Percentiles rank a stretch among this genome's conserved stretches.
Conservation (phyloP, 2,797 vertebrate species). For the Xenopus petersii region DNA sequence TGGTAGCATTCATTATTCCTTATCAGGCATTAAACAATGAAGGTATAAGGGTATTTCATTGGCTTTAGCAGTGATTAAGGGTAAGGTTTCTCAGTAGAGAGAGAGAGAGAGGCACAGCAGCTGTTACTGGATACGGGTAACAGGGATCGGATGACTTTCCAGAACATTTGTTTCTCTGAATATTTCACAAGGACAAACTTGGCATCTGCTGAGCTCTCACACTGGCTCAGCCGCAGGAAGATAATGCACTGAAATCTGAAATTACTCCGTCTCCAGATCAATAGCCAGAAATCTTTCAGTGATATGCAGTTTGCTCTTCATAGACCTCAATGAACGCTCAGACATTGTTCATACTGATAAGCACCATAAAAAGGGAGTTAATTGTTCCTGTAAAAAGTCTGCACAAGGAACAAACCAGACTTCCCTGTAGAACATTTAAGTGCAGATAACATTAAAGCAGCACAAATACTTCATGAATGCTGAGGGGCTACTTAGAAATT, state of each 20-base stretch:
- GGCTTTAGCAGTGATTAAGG: background rate
- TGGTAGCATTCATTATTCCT: background rate
- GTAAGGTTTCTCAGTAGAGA: background rate
- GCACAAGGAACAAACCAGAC: no score
- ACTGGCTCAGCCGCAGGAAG: background rate
- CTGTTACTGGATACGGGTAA: constrained; percentile 11
- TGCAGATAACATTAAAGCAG: no score
- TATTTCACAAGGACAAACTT: constrained; percentile 3
- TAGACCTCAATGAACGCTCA: no score
- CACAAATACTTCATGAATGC: no score
- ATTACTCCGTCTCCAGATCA: background rate
- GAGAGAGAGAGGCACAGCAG: constrained; percentile 25
- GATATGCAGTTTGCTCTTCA: no score
- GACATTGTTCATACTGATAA: no score
- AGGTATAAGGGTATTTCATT: background rate
- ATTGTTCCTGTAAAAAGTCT: no score
- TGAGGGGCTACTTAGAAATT: no score
- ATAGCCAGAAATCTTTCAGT: no score
- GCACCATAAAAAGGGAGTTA: no score
- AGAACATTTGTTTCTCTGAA: constrained; percentile 4
- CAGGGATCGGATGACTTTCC: constrained; percentile 4
- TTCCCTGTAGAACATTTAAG: no score
- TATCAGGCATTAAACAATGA: background rate
- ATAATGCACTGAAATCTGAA: background rate
- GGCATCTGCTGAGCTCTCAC: background rate